Conservation (phyloP, 2,888 invertebrate species). For the Alloscopus bannaensis region DNA sequence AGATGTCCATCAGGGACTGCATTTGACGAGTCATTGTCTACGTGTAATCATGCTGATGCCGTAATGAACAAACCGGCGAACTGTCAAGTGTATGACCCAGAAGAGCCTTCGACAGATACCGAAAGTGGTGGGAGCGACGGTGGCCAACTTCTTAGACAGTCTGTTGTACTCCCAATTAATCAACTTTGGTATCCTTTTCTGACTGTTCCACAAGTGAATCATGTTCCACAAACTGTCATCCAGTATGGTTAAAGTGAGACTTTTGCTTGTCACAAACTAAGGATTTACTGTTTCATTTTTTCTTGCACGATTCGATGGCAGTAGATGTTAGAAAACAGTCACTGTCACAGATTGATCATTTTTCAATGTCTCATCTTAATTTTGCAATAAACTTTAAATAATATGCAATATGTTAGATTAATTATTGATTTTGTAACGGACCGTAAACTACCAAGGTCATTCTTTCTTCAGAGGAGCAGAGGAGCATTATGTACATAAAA, state of each 20-base stretch:
- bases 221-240: not conserved
- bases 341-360: too few species aligned
- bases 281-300: too few species aligned
- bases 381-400: too few species aligned
- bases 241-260: not conserved
- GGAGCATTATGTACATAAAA: too few species aligned
- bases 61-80: constrained; percentile 49
- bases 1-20: constrained; percentile 53
- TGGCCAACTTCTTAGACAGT: not conserved
- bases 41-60: constrained; percentile 62
- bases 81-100: constrained; percentile 45
- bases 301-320: too few species aligned
- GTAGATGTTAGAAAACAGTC: too few species aligned
- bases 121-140: not conserved
- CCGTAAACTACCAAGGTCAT: too few species aligned
- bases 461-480: too few species aligned
- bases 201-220: not conserved
- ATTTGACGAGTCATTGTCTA: constrained; percentile 63
- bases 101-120: constrained; percentile 1
- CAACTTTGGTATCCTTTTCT: not conserved
- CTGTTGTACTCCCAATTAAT: not conserved
- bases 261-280: too few species aligned
- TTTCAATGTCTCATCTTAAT: too few species aligned
- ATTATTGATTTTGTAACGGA: too few species aligned
- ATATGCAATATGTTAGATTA: too few species aligned